Base-by-base conservation (phyloP, 2,113 vertebrate genomes). In the Tetrao urogallus region DNA sequence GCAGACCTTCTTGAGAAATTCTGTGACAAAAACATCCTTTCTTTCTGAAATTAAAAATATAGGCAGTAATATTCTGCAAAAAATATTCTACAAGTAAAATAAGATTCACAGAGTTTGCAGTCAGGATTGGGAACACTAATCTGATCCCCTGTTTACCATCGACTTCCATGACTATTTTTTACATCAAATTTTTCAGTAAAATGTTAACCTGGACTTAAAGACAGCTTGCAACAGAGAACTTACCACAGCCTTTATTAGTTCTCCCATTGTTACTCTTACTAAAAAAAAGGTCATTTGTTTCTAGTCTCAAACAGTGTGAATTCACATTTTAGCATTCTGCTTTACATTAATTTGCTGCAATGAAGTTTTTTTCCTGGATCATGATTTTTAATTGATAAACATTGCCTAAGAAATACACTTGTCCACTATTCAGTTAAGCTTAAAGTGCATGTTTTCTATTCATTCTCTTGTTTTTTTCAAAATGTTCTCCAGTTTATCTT, bases 221-320 rank as follows among this genome's bases (percentile, higher is more conserved):
- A 65, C n/a, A 25, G 7, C 1, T 73, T 34, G 3, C 30, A 21
- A 27, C 13, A 43, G 17, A 50, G 16, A 80, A 73, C 45, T 56
- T 38, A 40, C n/a, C 24, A 42, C 3, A 48, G 30, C 18, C 9
- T 36, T 64, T 67, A 3, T 34, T n/a, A 58, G 4, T 8, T 30
- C 16, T 38, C 5, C 3, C 14, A 30, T 20, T 5, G 9, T 64
- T 60, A 40, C 20, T 30, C 5, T 43, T n/a, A 25, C 0, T 2
- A 28, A 47, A 64, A 80, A 80, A 64, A 77, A 48, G 25, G 20
- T 5, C 1, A 57, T 65, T 66, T 71, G 0, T 40, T 90, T 58
- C 40, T 58, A 50, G 22, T 25, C 60, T 47, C 89, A 47, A 42
- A 22, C 16, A 27, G 32, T n/a, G 9, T 54, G 8, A 54, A 45